These are phyloP conservation scores for Galleria mellonella DNA, from an alignment of 1,140 invertebrate species.

Conservation along the genomic window DNA sequence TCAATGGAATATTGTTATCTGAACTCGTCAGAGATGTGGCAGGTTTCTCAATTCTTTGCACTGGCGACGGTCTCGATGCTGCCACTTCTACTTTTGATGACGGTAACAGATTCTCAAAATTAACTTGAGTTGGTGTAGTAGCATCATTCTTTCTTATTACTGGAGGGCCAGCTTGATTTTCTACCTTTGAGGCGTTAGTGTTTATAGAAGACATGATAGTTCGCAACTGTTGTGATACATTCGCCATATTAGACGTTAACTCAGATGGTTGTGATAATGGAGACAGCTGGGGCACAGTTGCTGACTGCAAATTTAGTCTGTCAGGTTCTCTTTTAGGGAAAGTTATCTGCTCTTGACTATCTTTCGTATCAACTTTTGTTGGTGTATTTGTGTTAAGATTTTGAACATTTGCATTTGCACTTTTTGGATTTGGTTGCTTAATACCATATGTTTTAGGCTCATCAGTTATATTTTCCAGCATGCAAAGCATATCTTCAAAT, in stretches of 20 bases:
- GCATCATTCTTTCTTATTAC: slow-evolving; percentile 59
- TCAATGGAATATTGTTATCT: slow-evolving; percentile 45
- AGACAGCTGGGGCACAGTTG: slow-evolving; percentile 78
- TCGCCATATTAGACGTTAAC: slow-evolving; percentile 81
- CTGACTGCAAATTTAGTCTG: slow-evolving; percentile 56
- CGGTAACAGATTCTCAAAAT: slow-evolving; percentile 69
- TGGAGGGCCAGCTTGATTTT: slow-evolving; percentile 28
- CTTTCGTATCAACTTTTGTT: slow-evolving; percentile 46
- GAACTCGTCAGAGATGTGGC: slow-evolving; percentile 25
- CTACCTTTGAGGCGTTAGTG: slow-evolving; percentile 57
- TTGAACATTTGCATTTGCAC: slow-evolving; percentile 20
- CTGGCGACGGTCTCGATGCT: slow-evolving; percentile 46
- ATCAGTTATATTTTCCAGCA: slow-evolving; percentile 79
- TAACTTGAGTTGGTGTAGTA: slow-evolving; percentile 68
- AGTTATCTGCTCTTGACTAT: slow-evolving; percentile 34
- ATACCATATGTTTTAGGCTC: slow-evolving; percentile 57
- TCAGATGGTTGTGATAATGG: slow-evolving; percentile 82
- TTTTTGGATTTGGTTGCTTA: slow-evolving; percentile 44
- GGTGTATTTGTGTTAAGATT: slow-evolving; percentile 28
- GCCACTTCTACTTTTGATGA: slow-evolving; percentile 71
- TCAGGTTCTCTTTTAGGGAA: slow-evolving; percentile 47
- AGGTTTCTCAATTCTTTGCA: slow-evolving; percentile 61
- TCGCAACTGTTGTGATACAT: slow-evolving; percentile 80
- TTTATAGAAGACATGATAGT: slow-evolving; percentile 78
- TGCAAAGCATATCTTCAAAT: slow-evolving; percentile 80